Percentiles rank a stretch among this genome's conserved stretches.
Evolutionary conservation across 2,888 invertebrate genomes (phyloP).

Genomic region (Sinelater perroti): DNA sequence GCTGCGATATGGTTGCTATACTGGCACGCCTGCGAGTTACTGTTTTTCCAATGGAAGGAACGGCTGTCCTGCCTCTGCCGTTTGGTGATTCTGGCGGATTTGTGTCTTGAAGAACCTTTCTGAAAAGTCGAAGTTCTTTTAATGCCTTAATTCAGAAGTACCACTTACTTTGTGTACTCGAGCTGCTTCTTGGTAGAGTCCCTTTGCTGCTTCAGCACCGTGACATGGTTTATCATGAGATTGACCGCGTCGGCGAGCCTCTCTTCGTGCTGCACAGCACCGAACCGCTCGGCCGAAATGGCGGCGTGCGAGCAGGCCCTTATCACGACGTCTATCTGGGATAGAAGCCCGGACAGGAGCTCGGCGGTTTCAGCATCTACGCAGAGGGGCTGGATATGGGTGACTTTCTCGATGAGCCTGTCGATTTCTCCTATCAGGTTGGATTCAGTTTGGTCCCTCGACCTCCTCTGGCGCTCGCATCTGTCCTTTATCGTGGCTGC

Average conservation of each 20-base stretch:
- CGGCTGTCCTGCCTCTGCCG: constrained; percentile 28
- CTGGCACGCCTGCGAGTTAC: constrained; percentile 64
- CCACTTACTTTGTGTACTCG: constrained; percentile 64
- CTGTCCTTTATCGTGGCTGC: constrained; percentile 65
- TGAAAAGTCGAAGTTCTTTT: constrained; percentile 44
- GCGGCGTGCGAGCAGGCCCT: constrained; percentile 55
- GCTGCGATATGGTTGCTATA: constrained; percentile 64
- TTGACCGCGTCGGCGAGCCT: constrained; percentile 66
- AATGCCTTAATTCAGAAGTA: not conserved
- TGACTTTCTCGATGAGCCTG: constrained; percentile 57
- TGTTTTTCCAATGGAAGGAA: constrained; percentile 32
- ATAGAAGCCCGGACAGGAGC: constrained; percentile 62
- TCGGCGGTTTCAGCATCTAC: constrained; percentile 64
- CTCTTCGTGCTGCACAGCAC: constrained; percentile 68
- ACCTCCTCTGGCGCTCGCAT: constrained; percentile 65
- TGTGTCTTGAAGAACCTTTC: constrained; percentile 54
- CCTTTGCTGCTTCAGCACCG: constrained; percentile 64
- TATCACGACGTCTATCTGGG: constrained; percentile 60
- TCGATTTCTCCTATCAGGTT: constrained; percentile 66
- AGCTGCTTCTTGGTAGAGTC: constrained; percentile 66
- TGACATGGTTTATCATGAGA: constrained; percentile 67
- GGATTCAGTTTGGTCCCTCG: constrained; percentile 67
- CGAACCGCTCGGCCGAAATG: constrained; percentile 60
- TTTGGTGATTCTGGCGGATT: constrained; percentile 44
- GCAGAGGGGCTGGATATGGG: constrained; percentile 61